These are phyloP conservation scores for Drosophila histrio DNA, from an alignment of 2,888 invertebrate species.

Conservation along the genomic window DNA sequence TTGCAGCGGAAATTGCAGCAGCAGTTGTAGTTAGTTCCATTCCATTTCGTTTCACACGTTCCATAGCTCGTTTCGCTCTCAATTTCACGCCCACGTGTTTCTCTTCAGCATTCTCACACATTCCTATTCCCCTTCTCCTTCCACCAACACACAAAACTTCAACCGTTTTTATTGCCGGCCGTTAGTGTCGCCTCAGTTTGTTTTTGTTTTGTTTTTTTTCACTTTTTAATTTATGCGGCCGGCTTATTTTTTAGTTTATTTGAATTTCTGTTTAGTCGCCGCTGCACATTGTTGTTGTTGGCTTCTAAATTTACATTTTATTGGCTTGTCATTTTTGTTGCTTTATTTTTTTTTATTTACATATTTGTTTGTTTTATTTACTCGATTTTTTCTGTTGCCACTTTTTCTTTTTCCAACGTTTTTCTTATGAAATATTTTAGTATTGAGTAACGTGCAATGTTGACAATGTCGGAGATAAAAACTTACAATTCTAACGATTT, in stretches of 20 bases:
- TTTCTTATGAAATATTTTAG: slow-evolving; percentile 31
- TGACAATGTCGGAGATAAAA: slow-evolving; percentile 4
- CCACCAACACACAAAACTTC: background rate
- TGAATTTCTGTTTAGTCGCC: slow-evolving; percentile 48
- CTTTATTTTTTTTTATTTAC: slow-evolving; percentile 10
- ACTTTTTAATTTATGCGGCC: slow-evolving; percentile 62
- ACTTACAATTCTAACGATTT: background rate
- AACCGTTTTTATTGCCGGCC: slow-evolving; percentile 20
- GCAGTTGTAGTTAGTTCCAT: slow-evolving; percentile 44
- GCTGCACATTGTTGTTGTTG: slow-evolving; percentile 44
- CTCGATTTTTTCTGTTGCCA: slow-evolving; percentile 30
- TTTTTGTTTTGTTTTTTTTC: slow-evolving; percentile 47
- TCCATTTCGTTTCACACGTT: slow-evolving; percentile 55
- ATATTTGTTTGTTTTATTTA: slow-evolving; percentile 36
- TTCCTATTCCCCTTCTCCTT: background rate
- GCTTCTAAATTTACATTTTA: slow-evolving; percentile 72
- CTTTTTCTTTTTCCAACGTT: slow-evolving; percentile 16
- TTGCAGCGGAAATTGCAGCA: slow-evolving; percentile 55
- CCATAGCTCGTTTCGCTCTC: slow-evolving; percentile 52
- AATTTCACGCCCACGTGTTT: slow-evolving; percentile 63
- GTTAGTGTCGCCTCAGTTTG: slow-evolving; percentile 57
- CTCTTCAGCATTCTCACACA: slow-evolving; percentile 24
- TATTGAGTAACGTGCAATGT: slow-evolving; percentile 44
- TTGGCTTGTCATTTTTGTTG: slow-evolving; percentile 56
- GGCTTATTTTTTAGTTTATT: slow-evolving; percentile 56